Base-by-base conservation (phyloP, 2,113 vertebrate species). In the Girardinichthys multiradiatus region DNA sequence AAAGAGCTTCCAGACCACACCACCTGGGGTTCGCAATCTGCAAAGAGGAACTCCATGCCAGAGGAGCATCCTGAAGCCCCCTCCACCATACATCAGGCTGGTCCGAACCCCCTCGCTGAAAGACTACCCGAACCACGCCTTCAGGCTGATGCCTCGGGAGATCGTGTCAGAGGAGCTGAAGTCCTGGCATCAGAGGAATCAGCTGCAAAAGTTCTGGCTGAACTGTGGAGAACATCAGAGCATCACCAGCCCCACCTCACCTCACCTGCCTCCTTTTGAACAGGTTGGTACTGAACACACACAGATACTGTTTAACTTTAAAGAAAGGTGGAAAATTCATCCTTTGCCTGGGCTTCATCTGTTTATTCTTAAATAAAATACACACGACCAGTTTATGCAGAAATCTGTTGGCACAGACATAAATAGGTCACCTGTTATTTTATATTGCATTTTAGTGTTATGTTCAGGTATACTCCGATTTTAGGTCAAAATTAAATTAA, bases 161-260 rank as follows among this genome's bases (percentile, higher is more conserved):
- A 90, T 94, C 0, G 95, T 97, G 29, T 94, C 94, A 0, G 95
- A 96, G 74, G 96, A 97, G 85, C 92, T 97, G 35, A 94, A 93
- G 86, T 94, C 92, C 5, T 97, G 96, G 96, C 95, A 96, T 10
- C 94, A 95, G 77, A 93, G 95, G 15, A 95, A 94, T 6, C 94
- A 94, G 37, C 68, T 91, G 29, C 92, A 91, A 2, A 93, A 89
- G 67, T 39, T 85, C 0, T 82, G 88, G 4, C 90, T 93, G 0
- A 84, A 80, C 65, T 93, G 93, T 0, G 79, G 92, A 39, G 94
- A 96, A 60, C 90, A 94, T 66, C 94, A 93, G 39, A 82, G 89
- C 1, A 27, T 92, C n/a, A 89, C 76, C 12, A 93, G 91, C 68
- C 86, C 93, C 1, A 80, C 89, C 0, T 90, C 90, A 1, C 88